Percentiles rank a stretch among this genome's conserved stretches.
Evolutionary conservation across 2,888 invertebrate genomes (phyloP).

Genomic region (Meteorus cinctellus): DNA sequence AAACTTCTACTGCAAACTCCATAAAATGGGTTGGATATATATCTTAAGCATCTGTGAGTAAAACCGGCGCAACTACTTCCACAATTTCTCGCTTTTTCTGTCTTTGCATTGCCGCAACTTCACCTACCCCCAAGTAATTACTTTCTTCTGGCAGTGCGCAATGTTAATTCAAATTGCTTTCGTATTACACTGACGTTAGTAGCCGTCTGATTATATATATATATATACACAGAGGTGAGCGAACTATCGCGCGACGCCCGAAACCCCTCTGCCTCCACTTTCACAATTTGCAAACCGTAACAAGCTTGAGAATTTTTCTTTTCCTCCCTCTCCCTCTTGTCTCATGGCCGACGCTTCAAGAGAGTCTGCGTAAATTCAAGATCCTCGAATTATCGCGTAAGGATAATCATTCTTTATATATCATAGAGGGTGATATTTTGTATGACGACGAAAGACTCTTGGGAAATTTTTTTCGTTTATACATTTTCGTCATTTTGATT

Average conservation of each 20-base stretch:
- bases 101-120: slow-evolving; percentile 32
- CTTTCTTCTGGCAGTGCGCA: slow-evolving; percentile 64
- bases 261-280: slow-evolving; percentile 13
- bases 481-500: not conserved
- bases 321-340: slow-evolving; percentile 3
- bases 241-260: not conserved
- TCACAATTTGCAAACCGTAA: slow-evolving; percentile 29
- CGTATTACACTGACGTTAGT: slow-evolving; percentile 63
- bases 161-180: slow-evolving; percentile 69
- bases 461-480: not conserved
- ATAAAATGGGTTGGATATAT: slow-evolving; percentile 41
- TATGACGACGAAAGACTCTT: slow-evolving; percentile 11
- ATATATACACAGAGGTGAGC: slow-evolving; percentile 10
- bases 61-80: slow-evolving; percentile 48
- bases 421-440: not conserved
- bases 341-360: slow-evolving; percentile 21
- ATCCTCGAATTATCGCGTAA: slow-evolving; percentile 42
- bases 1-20: slow-evolving; percentile 30
- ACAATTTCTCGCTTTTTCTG: not conserved
- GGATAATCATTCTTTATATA: slow-evolving; percentile 26
- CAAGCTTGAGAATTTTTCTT: slow-evolving; percentile 31
- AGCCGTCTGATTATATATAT: slow-evolving; percentile 3
- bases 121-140: slow-evolving; percentile 64
- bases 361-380: slow-evolving; percentile 16
- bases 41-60: slow-evolving; percentile 43